Conservation (phyloP, 2,888 invertebrate genomes). For the Anodontia alba region DNA sequence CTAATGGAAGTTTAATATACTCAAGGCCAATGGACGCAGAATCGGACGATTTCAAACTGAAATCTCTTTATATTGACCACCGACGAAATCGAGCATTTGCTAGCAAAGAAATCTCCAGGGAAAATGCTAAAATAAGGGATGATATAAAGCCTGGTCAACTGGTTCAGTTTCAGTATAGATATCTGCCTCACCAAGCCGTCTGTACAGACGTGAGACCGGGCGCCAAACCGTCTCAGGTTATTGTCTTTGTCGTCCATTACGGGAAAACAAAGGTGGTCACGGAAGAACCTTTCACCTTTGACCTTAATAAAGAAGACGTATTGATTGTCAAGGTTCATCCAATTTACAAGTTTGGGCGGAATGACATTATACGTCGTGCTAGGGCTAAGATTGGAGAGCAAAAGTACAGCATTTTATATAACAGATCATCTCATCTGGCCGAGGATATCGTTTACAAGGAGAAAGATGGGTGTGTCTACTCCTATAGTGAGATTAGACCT, state of each 20-base stretch:
- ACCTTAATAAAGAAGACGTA: slow-evolving; percentile 33
- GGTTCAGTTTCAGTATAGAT: slow-evolving; percentile 12
- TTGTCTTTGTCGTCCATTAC: slow-evolving; percentile 29
- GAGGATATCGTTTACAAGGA: slow-evolving; percentile 25
- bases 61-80: slow-evolving; percentile 31
- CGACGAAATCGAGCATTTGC: slow-evolving; percentile 23
- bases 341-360: slow-evolving; percentile 7
- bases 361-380: slow-evolving; percentile 27
- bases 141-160: slow-evolving; percentile 35
- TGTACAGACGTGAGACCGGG: slow-evolving; percentile 25
- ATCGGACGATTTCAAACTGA: neutral
- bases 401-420: slow-evolving; percentile 15
- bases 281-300: slow-evolving; percentile 36
- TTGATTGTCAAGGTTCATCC: slow-evolving; percentile 39
- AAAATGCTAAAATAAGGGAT: slow-evolving; percentile 26
- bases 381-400: slow-evolving; percentile 26
- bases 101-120: slow-evolving; percentile 16
- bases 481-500: slow-evolving; percentile 5
- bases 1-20: neutral
- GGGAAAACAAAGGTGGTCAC: slow-evolving; percentile 8
- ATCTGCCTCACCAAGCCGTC: slow-evolving; percentile 30
- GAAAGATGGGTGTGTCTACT: slow-evolving; percentile 6
- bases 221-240: slow-evolving; percentile 7
- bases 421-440: slow-evolving; percentile 30
- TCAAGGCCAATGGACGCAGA: neutral